phyloP scores from a whole-genome alignment of 2,888 invertebrate species.

The Tipula confusa region DNA sequence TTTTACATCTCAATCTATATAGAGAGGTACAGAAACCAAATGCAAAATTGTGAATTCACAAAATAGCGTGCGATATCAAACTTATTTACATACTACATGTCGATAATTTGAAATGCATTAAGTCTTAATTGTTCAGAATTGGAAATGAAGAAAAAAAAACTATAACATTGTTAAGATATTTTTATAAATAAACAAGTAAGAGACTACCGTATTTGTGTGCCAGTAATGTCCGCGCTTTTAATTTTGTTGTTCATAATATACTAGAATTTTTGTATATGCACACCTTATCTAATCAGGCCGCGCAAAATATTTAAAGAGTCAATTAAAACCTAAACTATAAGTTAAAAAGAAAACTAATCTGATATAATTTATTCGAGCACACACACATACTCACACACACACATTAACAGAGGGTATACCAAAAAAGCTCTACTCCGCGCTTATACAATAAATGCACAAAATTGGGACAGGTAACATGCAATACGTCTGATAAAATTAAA shows the following conservation, averaged over 20 bases:
- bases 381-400: no score
- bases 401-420: neutral
- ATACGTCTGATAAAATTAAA: conserved; percentile 25
- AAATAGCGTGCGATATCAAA: conserved; percentile 32
- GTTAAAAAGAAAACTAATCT: neutral
- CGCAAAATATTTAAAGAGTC: neutral
- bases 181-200: neutral
- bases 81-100: conserved; percentile 35
- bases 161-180: neutral
- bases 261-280: neutral
- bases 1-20: conserved; percentile 21
- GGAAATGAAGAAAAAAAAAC: neutral
- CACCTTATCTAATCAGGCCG: neutral
- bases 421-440: neutral
- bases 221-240: neutral
- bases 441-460: neutral
- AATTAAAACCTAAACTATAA: neutral
- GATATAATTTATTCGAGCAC: conserved; percentile 9
- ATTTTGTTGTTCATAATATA: neutral
- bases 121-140: conserved; percentile 35
- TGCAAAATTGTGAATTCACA: neutral
- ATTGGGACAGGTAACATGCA: conserved; percentile 12
- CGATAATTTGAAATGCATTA: conserved; percentile 35
- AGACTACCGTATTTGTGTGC: neutral
- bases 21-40: neutral